Base-by-base conservation (phyloP, 1,140 invertebrate species). In the Drosophila dunni region DNA sequence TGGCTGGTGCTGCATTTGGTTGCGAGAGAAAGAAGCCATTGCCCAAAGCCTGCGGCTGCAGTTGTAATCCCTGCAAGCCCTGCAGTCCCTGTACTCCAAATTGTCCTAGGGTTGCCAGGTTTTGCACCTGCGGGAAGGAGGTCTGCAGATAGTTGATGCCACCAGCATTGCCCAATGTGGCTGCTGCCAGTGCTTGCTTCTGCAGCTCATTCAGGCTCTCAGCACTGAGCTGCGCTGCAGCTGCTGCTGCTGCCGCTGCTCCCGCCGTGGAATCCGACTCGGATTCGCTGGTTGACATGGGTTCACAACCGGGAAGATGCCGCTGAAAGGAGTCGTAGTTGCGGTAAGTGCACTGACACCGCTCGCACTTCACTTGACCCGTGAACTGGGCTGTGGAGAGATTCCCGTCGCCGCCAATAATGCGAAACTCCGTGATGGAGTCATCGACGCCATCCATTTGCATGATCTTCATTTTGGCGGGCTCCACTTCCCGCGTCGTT, bases 321-420 rank as follows among this genome's bases (percentile, higher is more conserved):
- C 96, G 94, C 78, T 97, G 95, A 84, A 96, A 98, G 76, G 97
- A 98, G 53, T 96, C 95, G 75, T 95, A 95, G 9, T 97, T 98
- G 83, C 97, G 94, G 91, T 98, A 99, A 3, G 97, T 96, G 80
- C 97, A 96, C 80, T 97, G 96, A 91, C 98, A 99, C 58, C 96
- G 94, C 72, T 96, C 94, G 92, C 98, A 98, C 79, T 96, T 97
- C 0, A 98, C 97, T 13, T 97, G 96, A 94, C 95, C 42, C 91
- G 92, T 81, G 36, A 93, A 92, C n/a, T 93, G 93, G 11, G 93
- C 93, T 36, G 94, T 90, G 1, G 83, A 80, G 7, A 83, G 34
- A 29, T 89, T 83, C 1, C 79, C 83, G 33, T 88, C 84, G 7
- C 79, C 68, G 0, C 63, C 63, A 50, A 91, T 81, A 36, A 93